phyloP scores from a whole-genome alignment of 1,140 invertebrate species.

The Octopus bimaculoides region DNA sequence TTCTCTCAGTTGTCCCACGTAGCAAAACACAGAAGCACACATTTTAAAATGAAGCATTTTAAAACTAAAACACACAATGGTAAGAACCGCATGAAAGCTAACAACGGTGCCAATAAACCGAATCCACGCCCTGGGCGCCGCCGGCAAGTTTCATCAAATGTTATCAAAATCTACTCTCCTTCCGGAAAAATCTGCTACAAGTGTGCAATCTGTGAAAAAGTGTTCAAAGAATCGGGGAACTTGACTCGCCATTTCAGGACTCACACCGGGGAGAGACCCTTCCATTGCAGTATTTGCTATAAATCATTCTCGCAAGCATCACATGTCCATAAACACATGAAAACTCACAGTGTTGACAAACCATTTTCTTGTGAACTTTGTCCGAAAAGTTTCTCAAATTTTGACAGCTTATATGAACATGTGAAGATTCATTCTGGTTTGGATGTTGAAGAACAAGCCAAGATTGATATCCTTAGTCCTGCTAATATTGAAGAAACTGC shows the following conservation, averaged over 20 bases:
- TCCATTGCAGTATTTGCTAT: slow-evolving; percentile 47
- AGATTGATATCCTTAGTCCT: background rate
- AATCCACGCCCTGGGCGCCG: too few relatives aligned
- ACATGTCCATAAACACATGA: slow-evolving; percentile 58
- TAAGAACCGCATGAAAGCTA: background rate
- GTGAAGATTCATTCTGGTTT: slow-evolving; percentile 26
- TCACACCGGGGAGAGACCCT: slow-evolving; percentile 58
- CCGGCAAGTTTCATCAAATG: background rate
- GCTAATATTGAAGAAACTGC: background rate
- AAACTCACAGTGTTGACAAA: slow-evolving; percentile 57
- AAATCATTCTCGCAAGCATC: slow-evolving; percentile 49
- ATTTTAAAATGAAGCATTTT: background rate
- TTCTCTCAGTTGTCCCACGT: slow-evolving; percentile 11
- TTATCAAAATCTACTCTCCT: background rate
- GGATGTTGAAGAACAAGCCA: slow-evolving; percentile 8
- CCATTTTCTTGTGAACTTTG: slow-evolving; percentile 34
- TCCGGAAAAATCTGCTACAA: slow-evolving; percentile 7
- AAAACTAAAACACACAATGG: background rate
- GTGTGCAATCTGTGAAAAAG: slow-evolving; percentile 48
- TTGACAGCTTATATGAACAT: slow-evolving; percentile 48
- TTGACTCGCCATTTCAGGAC: slow-evolving; percentile 36
- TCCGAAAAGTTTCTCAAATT: slow-evolving; percentile 16
- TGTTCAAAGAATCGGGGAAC: background rate
- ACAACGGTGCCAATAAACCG: slow-evolving; percentile 1
- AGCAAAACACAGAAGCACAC: background rate